Evolutionary conservation across 2,797 vertebrate species (phyloP), one percentile per base, ranked within the genome.

Genomic region (Falco novaeseelandiae): DNA sequence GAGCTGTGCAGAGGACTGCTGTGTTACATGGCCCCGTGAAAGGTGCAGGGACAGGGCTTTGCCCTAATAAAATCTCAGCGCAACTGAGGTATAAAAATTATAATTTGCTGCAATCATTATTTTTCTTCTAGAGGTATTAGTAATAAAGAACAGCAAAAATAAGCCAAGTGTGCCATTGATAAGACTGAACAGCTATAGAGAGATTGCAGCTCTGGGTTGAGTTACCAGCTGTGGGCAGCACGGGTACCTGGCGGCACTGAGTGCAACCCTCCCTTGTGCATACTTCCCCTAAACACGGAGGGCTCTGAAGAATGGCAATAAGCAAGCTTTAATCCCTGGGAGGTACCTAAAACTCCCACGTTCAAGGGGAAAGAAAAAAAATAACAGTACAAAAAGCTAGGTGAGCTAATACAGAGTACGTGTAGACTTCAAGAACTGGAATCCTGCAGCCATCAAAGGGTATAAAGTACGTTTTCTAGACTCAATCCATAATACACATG

Each of bases 201-300:
- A 23, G 16, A 36, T 36, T 67, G 59, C 29, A 51, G 23, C 23
- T 65, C 58, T 14, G 29, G 61, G 23, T 62, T 25, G 40, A 38
- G 48, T 66, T 36, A 30, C 65, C 46, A 20, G 16, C 14, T n/a
- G 48, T 51, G 54, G 54, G 23, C 40, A 42, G 55, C 14, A 10
- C 1, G 3, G 48, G 54, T 19, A 14, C 51, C 12, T 15, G 18
- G 23, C 48, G 54, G 27, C 36, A 14, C 9, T 44, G 27, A 34
- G 4, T 2, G 4, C 26, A 22, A 32, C 0, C 1, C 44, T 63
- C 36, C 7, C 44, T 32, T 4, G 0, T 26, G 12, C 6, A 2
- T 29, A 8, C 23, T 27, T 17, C 27, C 61, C 26, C 74, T 14
- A 25, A 36, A 13, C 12, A 19, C 17, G 3, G 14, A 32, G 34